Evolutionary conservation across 2,888 invertebrate species (phyloP).

Genomic region (Eledone cirrhosa): DNA sequence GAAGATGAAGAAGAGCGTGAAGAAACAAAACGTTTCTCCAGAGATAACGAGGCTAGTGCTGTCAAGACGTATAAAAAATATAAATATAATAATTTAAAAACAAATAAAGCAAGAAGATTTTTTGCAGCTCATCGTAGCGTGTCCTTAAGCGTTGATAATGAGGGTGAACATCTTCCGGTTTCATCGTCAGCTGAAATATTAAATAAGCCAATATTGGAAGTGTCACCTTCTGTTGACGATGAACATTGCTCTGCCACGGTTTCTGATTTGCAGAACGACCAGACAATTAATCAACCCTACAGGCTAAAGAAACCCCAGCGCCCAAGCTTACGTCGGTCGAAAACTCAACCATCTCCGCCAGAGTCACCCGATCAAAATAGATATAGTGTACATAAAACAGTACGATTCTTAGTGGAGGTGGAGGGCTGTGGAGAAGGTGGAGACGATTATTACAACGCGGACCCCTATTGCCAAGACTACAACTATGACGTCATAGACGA

Average conservation of each 20-base stretch:
- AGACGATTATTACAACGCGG: not conserved
- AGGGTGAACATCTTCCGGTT: not conserved
- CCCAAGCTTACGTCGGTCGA: not conserved
- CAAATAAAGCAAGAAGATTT: not conserved
- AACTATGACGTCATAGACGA: too few species aligned
- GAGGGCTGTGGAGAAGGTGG: constrained; percentile 5
- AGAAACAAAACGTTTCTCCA: not conserved
- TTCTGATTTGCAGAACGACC: not conserved
- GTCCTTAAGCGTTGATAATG: not conserved
- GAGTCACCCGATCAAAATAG: not conserved
- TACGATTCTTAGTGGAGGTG: not conserved
- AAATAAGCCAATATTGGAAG: not conserved
- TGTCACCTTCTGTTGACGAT: not conserved
- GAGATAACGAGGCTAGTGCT: not conserved
- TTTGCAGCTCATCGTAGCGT: constrained; percentile 3
- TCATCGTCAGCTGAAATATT: constrained; percentile 3
- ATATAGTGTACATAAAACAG: not conserved
- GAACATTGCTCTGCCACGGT: not conserved
- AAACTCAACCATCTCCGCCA: constrained; percentile 15
- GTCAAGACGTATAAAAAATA: not conserved
- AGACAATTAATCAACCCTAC: not conserved
- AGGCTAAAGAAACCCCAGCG: not conserved
- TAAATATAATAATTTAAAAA: not conserved
- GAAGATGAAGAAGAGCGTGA: not conserved
- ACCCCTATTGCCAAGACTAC: too few species aligned